Percentiles rank a stretch among this genome's conserved stretches.
Evolutionary conservation across 2,888 invertebrate genomes (phyloP).

Genomic region (Arge pagana): DNA sequence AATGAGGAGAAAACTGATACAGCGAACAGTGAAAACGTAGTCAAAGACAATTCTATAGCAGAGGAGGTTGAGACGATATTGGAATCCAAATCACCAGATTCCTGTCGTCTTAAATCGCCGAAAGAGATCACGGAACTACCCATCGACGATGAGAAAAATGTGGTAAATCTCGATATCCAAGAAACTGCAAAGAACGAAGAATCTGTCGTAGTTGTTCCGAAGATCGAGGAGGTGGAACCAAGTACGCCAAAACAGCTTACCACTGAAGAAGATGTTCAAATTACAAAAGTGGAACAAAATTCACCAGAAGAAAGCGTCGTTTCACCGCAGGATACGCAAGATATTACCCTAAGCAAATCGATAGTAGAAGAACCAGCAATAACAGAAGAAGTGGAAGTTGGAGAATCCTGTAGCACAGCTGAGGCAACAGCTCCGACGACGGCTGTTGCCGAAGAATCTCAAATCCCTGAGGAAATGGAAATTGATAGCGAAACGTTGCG

Average conservation of each 20-base stretch:
- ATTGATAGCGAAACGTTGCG: conserved; percentile 54
- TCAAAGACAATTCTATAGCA: too few relatives aligned
- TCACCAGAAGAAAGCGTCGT: conserved; percentile 31
- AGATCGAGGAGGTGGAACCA: conserved; percentile 7
- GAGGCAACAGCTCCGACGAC: too few relatives aligned
- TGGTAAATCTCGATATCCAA: conserved; percentile 26
- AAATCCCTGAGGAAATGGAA: conserved; percentile 54
- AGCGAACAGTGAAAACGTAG: too few relatives aligned
- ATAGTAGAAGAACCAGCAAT: conserved; percentile 37
- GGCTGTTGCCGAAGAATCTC: conserved; percentile 43
- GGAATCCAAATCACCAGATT: too few relatives aligned
- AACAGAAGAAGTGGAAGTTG: too few relatives aligned
- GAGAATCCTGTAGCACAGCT: too few relatives aligned
- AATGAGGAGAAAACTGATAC: conserved; percentile 1
- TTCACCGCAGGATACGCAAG: too few relatives aligned
- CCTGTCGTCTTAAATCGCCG: too few relatives aligned
- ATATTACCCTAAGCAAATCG: too few relatives aligned
- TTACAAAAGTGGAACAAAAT: conserved; percentile 25
- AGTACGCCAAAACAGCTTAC: conserved; percentile 24
- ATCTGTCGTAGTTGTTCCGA: conserved; percentile 12
- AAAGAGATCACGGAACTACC: too few relatives aligned
- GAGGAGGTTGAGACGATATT: too few relatives aligned
- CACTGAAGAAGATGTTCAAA: conserved; percentile 13
- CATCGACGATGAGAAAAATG: conserved; percentile 5
- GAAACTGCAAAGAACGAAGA: conserved; percentile 24